Conservation (phyloP, 1,140 invertebrate species). For the Phymastichus coffea region DNA sequence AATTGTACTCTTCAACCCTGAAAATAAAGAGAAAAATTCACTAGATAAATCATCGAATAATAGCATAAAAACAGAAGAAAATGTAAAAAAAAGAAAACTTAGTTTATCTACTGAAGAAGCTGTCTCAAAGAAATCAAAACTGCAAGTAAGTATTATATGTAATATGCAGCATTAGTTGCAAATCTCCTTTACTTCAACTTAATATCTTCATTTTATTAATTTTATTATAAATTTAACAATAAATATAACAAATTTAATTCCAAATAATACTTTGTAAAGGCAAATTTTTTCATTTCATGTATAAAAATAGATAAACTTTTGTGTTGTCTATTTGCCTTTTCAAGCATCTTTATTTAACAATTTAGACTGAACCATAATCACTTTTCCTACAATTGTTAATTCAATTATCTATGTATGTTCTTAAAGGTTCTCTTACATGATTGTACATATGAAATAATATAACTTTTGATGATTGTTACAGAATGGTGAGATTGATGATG, state of each 20-base stretch:
- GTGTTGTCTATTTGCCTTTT: too few relatives aligned
- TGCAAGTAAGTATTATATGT: constrained; percentile 22
- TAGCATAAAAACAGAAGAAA: constrained; percentile 29
- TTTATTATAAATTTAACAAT: too few relatives aligned
- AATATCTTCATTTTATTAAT: not conserved
- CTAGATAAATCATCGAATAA: constrained; percentile 10
- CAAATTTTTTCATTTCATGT: not conserved
- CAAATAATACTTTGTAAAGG: not conserved
- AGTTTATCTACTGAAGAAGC: constrained; percentile 21
- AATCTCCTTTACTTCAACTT: not conserved
- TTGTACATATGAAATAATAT: too few relatives aligned
- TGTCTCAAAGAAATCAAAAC: constrained; percentile 36
- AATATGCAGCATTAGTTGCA: too few relatives aligned
- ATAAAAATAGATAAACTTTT: constrained; percentile 11
- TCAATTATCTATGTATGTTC: too few relatives aligned
- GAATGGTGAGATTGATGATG: too few relatives aligned
- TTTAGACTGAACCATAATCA: too few relatives aligned
- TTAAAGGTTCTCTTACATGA: too few relatives aligned
- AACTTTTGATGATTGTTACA: too few relatives aligned
- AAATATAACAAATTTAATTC: too few relatives aligned
- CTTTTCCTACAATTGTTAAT: too few relatives aligned
- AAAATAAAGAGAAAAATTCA: constrained; percentile 25
- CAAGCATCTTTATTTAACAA: too few relatives aligned
- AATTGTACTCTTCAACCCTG: constrained; percentile 34
- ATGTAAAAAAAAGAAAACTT: constrained; percentile 34